These are phyloP conservation scores for Leptobrachium leishanense DNA, from an alignment of 2,113 vertebrate genomes.

Conservation along the genomic window DNA sequence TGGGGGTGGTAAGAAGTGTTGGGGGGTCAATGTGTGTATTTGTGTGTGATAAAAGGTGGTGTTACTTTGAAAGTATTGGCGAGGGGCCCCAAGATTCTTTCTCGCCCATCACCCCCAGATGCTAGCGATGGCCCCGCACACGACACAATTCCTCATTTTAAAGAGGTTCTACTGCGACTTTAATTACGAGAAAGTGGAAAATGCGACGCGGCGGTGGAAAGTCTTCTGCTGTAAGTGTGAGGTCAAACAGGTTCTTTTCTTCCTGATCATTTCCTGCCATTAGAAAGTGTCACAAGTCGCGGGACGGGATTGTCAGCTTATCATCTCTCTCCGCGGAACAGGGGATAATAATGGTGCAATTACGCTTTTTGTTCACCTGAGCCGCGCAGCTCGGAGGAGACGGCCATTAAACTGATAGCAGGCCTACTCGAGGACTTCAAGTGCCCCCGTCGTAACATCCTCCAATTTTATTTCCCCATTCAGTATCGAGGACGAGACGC, in stretches of 20 bases:
- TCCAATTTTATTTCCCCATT: slow-evolving; percentile 3
- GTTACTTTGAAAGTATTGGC: too few species aligned
- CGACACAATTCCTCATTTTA: too few species aligned
- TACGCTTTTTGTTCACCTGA: slow-evolving; percentile 19
- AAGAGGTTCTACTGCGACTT: too few species aligned
- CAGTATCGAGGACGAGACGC: not conserved
- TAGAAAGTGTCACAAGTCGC: not conserved
- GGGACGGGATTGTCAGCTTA: slow-evolving; percentile 4
- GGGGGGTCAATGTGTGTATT: too few species aligned
- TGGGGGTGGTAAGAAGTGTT: too few species aligned
- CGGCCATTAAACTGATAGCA: not conserved
- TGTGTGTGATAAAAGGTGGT: too few species aligned
- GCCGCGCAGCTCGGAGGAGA: not conserved
- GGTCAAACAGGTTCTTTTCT: not conserved
- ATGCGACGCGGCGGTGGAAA: not conserved
- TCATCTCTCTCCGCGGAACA: not conserved
- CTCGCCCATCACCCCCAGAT: too few species aligned
- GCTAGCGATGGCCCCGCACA: too few species aligned
- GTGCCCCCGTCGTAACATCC: slow-evolving; percentile 7
- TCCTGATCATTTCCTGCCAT: slow-evolving; percentile 1
- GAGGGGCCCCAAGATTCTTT: too few species aligned
- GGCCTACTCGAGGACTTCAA: not conserved
- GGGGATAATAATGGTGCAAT: slow-evolving; percentile 20
- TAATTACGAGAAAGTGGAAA: too few species aligned
- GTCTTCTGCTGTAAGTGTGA: not conserved